These are phyloP conservation scores for Melieria picta DNA, from an alignment of 2,888 invertebrate genomes.

Conservation along the genomic window DNA sequence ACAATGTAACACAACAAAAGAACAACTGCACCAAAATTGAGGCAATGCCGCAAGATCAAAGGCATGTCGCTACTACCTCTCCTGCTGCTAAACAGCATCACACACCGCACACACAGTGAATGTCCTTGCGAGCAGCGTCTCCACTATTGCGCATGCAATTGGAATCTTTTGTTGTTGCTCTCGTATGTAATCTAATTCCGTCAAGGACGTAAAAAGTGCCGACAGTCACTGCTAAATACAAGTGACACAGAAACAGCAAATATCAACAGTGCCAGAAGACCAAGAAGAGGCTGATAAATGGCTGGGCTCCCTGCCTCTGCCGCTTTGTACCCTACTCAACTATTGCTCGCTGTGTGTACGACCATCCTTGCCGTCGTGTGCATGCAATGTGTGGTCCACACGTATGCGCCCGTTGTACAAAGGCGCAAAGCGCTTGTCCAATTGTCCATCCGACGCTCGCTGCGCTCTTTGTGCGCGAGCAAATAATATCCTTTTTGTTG, in stretches of 20 bases:
- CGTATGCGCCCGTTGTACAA: too few relatives aligned
- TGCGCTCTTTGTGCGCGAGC: constrained; percentile 17
- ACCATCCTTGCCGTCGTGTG: too few relatives aligned
- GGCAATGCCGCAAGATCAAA: constrained; percentile 16
- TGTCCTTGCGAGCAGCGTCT: constrained; percentile 22
- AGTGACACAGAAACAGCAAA: neutral
- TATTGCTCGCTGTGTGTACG: too few relatives aligned
- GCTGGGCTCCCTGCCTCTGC: too few relatives aligned
- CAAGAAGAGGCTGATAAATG: constrained; percentile 1
- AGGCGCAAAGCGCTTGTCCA: neutral
- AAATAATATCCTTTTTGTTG: constrained; percentile 20
- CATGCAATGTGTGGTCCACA: too few relatives aligned
- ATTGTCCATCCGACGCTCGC: neutral
- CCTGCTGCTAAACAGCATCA: constrained; percentile 18
- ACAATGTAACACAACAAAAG: too few relatives aligned
- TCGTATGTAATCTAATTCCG: constrained; percentile 39
- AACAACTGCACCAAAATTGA: too few relatives aligned
- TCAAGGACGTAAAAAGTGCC: constrained; percentile 28
- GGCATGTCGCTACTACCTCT: constrained; percentile 21
- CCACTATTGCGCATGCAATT: constrained; percentile 7
- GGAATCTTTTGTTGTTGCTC: neutral
- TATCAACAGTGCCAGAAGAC: constrained; percentile 9
- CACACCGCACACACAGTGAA: constrained; percentile 1
- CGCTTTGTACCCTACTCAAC: too few relatives aligned
- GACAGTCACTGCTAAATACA: constrained; percentile 15